Evolutionary conservation across 2,888 invertebrate species (phyloP).

Genomic region (Euzetes globulus): DNA sequence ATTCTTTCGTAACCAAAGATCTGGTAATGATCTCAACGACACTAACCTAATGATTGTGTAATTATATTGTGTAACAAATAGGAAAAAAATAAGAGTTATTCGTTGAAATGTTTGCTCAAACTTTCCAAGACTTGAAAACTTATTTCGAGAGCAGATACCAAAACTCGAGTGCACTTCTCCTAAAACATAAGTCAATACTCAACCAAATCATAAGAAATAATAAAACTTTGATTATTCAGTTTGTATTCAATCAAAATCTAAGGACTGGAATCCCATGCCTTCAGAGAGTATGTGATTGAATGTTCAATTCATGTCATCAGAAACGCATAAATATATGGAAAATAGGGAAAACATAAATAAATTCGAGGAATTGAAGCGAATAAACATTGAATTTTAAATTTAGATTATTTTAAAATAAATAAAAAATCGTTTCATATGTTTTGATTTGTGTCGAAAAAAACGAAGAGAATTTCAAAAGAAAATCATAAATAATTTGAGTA

Average conservation of each 20-base stretch:
- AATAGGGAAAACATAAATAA: background rate
- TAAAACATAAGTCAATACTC: too few relatives aligned
- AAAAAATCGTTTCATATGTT: too few relatives aligned
- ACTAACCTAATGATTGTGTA: background rate
- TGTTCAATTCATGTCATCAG: background rate
- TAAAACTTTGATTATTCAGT: background rate
- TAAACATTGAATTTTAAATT: background rate
- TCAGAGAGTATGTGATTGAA: background rate
- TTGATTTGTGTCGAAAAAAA: too few relatives aligned
- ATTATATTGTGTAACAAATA: background rate
- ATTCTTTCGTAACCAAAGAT: background rate
- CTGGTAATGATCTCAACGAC: background rate
- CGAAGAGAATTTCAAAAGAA: too few relatives aligned
- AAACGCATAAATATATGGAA: background rate
- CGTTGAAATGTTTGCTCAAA: too few relatives aligned
- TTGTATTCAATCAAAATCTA: background rate
- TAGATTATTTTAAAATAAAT: too few relatives aligned
- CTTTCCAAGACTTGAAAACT: too few relatives aligned
- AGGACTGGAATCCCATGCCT: background rate
- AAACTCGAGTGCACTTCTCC: too few relatives aligned
- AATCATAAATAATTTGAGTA: too few relatives aligned
- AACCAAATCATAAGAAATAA: too few relatives aligned
- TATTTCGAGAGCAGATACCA: too few relatives aligned
- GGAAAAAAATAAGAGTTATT: background rate
- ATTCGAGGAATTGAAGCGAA: background rate